Conservation (phyloP, 1,140 invertebrate genomes). For the Riptortus pedestris region DNA sequence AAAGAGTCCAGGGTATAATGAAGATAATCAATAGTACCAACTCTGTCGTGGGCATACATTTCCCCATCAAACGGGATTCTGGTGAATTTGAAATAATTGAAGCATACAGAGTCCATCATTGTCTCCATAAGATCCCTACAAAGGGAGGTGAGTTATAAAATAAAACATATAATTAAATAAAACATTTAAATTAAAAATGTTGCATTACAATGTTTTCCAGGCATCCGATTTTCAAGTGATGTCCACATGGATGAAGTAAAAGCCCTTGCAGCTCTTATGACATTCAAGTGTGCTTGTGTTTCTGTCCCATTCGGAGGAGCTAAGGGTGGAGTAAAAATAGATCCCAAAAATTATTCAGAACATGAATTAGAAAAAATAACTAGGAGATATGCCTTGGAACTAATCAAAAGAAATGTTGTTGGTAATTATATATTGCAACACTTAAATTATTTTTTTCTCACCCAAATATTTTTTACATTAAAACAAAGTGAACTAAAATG, state of each 20-base stretch:
- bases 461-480: no score
- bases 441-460: no score
- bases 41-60: slow-evolving; percentile 43
- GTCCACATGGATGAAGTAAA: slow-evolving; percentile 68
- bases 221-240: slow-evolving; percentile 63
- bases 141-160: slow-evolving; percentile 68
- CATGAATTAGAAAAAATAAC: slow-evolving; percentile 80
- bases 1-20: background rate
- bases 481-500: no score
- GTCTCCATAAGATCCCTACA: slow-evolving; percentile 64
- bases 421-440: slow-evolving; percentile 34
- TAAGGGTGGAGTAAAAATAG: slow-evolving; percentile 78
- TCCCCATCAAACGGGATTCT: slow-evolving; percentile 65
- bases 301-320: slow-evolving; percentile 72
- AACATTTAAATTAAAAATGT: background rate
- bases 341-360: slow-evolving; percentile 65
- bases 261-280: slow-evolving; percentile 75
- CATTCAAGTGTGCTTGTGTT: slow-evolving; percentile 68
- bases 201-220: no score
- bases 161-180: background rate
- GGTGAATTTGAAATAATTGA: slow-evolving; percentile 69
- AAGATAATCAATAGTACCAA: background rate
- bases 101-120: slow-evolving; percentile 75
- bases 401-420: slow-evolving; percentile 82
- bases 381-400: slow-evolving; percentile 67